A percentile compares a stretch with the other conserved stretches of the same genome.
These are phyloP conservation scores for Plutella xylostella DNA, from an alignment of 2,888 invertebrate species.

Conservation along the genomic window DNA sequence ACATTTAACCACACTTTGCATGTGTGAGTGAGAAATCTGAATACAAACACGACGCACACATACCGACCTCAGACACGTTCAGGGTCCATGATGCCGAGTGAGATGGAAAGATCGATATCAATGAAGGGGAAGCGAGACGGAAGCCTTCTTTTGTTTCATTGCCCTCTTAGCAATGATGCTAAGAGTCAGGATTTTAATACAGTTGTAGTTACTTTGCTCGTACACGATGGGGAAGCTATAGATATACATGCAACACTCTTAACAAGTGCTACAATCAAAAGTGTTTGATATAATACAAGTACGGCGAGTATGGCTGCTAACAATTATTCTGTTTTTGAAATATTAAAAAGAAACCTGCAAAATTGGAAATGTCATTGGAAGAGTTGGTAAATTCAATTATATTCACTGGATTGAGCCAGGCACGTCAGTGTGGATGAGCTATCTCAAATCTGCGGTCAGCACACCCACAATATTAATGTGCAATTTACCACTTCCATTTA, in stretches of 20 bases:
- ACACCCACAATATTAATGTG: constrained; percentile 45
- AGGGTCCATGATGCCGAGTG: constrained; percentile 46
- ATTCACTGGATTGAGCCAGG: not conserved
- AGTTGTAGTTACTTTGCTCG: constrained; percentile 48
- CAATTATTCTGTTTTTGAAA: not conserved
- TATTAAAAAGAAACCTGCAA: not conserved
- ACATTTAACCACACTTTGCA: constrained; percentile 26
- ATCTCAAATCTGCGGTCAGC: constrained; percentile 23
- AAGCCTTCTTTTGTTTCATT: constrained; percentile 58
- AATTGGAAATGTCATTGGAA: not conserved
- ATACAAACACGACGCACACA: constrained; percentile 44
- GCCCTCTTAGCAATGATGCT: constrained; percentile 52
- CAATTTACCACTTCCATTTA: constrained; percentile 48
- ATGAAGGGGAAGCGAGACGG: constrained; percentile 34
- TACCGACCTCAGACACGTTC: constrained; percentile 44
- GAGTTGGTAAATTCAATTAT: too few relatives aligned
- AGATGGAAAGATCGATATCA: constrained; percentile 40
- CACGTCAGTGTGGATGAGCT: not conserved
- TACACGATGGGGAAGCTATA: constrained; percentile 14
- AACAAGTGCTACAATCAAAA: too few relatives aligned
- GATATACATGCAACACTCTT: too few relatives aligned
- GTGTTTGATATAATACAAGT: too few relatives aligned
- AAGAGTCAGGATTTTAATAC: constrained; percentile 54
- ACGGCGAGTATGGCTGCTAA: too few relatives aligned
- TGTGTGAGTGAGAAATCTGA: constrained; percentile 27